These are phyloP conservation scores for Iguana delicatissima DNA, from an alignment of 2,797 vertebrate genomes.

Conservation along the genomic window DNA sequence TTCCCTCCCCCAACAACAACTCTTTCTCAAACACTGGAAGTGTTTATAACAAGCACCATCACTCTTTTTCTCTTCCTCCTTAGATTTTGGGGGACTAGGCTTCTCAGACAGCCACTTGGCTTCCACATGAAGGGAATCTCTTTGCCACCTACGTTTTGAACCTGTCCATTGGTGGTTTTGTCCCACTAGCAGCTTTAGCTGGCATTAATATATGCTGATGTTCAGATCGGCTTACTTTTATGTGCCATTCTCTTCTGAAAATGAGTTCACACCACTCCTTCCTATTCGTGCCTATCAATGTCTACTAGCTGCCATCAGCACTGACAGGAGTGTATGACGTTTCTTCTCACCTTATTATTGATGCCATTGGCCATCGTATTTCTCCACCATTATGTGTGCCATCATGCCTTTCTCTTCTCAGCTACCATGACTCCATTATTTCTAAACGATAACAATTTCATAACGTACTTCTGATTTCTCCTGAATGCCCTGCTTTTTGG, in stretches of 20 bases:
- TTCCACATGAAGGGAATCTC: neutral
- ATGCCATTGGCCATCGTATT: conserved; percentile 50
- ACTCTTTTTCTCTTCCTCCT: neutral
- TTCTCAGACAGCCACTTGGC: neutral
- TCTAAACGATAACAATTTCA: neutral
- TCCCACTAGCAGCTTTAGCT: neutral
- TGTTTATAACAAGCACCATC: neutral
- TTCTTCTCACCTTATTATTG: conserved; percentile 72
- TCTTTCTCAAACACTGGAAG: too few relatives aligned
- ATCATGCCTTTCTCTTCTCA: conserved; percentile 23
- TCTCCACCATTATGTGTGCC: conserved; percentile 36
- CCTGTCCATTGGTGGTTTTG: neutral
- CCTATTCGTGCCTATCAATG: conserved; percentile 49
- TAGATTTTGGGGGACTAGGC: neutral
- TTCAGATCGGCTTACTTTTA: too few relatives aligned
- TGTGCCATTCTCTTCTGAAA: neutral
- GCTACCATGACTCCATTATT: neutral
- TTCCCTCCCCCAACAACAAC: neutral
- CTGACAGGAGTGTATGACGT: conserved; percentile 63
- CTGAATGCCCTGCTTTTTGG: conserved; percentile 19
- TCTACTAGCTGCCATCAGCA: conserved; percentile 68
- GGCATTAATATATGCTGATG: neutral
- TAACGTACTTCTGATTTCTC: conserved; percentile 2
- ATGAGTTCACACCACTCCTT: neutral
- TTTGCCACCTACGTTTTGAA: conserved; percentile 19